Base-by-base conservation (phyloP, 1,140 invertebrate genomes). In the Drosophila repleta region DNA sequence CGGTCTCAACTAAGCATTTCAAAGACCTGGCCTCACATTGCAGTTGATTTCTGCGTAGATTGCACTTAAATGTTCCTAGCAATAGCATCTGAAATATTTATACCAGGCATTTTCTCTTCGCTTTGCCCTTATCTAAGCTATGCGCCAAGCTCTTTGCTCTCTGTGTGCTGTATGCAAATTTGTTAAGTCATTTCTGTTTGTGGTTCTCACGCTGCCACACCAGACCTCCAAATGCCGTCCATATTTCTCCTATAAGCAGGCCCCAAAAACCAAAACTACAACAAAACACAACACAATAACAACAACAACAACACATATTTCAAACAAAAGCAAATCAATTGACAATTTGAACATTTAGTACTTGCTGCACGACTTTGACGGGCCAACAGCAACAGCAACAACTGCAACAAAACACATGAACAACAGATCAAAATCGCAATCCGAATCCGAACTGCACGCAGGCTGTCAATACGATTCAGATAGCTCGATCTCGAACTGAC, bases 151-250 rank as follows among this genome's bases (percentile, higher is more conserved):
- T 55, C 52, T 51, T 45, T 41, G 29, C 35, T 55, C 41, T 55
- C 58, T 55, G 39, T 55, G 39, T 49, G 56, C 58, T 65, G 56
- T 62, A 80, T 85, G 80, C 80, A 88, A 89, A 88, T 88, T 89
- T 88, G 83, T 88, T 88, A 79, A 88, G 84, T 88, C 84, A 88
- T 88, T 88, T 79, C 32, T 89, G 74, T 88, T 88, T 89, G 79
- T 76, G 76, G 83, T 88, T 88, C 84, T 88, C 83, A 83, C 83
- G 84, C 79, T 83, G 79, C 82, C 82, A 81, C 74, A 48, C 51
- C 57, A 56, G 71, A 48, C 66, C 62, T 75, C 43, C 48, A 29
- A 43, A 60, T 49, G 63, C 43, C 55, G 70, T 71, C 43, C 56
- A 71, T 80, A 65, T 80, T 76, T 71, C 61, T 49, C n/a, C 35